Base-by-base conservation (phyloP, 2,888 invertebrate genomes). In the Hanleya hanleyi region DNA sequence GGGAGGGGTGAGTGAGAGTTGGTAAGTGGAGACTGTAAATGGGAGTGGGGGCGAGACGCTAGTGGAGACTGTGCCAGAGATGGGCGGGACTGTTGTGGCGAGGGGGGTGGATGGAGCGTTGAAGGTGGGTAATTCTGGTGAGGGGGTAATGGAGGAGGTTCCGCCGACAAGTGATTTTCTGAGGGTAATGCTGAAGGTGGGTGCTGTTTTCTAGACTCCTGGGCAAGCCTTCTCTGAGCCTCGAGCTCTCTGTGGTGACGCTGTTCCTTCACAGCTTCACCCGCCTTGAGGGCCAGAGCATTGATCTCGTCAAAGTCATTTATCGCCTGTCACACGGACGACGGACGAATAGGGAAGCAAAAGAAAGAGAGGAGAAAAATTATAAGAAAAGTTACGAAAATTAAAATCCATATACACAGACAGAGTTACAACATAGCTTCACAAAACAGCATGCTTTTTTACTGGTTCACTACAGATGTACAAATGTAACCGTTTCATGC, bases 231-330 rank as follows among this genome's bases (percentile, higher is more conserved):
- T 15, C 33, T 65, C 65, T 68, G 69, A 36, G 64, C 32, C 67
- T 74, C 75, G 33, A 70, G 37, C 51, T 79, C 76, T 66, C 80
- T 70, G 61, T 78, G 78, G 47, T 79, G 82, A 29, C 86, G 69
- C 73, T 86, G 84, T 70, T 85, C 86, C 57, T 81, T 78, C 36
- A 82, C 80, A 15, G 80, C 73, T 77, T 85, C 87, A 7, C 84
- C 84, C 41, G 84, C 81, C 74, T 80, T 79, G 36, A 86, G 67
- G 64, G 86, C 83, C 57, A 85, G 73, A 37, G 75, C 72, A 61
- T 79, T 82, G 50, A 80, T 78, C 32, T 84, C 85, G 12, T 84
- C 83, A 47, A 76, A 64, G 38, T 82, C 81, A 68, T 74, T 65
- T 64, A 70, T 47, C 68, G 33, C 71, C 75, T 57, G 67, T 50